phyloP scores from a whole-genome alignment of 1,140 invertebrate species.

The Lucilia sericata region DNA sequence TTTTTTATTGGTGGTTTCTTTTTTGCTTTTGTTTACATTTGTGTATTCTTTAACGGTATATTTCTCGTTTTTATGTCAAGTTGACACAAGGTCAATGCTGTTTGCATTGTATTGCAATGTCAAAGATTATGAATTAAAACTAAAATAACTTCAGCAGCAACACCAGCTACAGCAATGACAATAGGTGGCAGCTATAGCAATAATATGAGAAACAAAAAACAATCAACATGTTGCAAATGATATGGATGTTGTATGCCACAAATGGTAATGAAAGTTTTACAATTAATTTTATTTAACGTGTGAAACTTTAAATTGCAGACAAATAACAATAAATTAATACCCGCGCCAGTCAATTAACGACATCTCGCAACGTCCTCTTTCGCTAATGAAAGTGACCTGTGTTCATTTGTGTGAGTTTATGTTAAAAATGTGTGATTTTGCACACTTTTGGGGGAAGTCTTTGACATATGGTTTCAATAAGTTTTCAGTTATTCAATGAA shows the following conservation, averaged over 20 bases:
- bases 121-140: slow-evolving; percentile 37
- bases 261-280: slow-evolving; percentile 24
- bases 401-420: background rate
- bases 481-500: too few relatives aligned
- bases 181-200: background rate
- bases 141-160: too few relatives aligned
- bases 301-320: background rate
- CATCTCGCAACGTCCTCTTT: background rate
- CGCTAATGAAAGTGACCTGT: slow-evolving; percentile 19
- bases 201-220: background rate
- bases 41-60: slow-evolving; percentile 2
- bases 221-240: slow-evolving; percentile 12
- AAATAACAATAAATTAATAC: background rate
- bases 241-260: background rate
- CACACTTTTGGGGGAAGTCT: too few relatives aligned
- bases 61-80: background rate
- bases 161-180: background rate
- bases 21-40: slow-evolving; percentile 16
- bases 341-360: background rate
- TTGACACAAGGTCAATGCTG: slow-evolving; percentile 41
- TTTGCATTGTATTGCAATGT: slow-evolving; percentile 39
- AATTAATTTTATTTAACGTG: background rate
- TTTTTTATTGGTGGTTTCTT: background rate
- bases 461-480: too few relatives aligned
- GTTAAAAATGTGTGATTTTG: background rate